These are phyloP conservation scores for Chloroceryle amazona DNA, from an alignment of 2,797 vertebrate species.

Conservation along the genomic window DNA sequence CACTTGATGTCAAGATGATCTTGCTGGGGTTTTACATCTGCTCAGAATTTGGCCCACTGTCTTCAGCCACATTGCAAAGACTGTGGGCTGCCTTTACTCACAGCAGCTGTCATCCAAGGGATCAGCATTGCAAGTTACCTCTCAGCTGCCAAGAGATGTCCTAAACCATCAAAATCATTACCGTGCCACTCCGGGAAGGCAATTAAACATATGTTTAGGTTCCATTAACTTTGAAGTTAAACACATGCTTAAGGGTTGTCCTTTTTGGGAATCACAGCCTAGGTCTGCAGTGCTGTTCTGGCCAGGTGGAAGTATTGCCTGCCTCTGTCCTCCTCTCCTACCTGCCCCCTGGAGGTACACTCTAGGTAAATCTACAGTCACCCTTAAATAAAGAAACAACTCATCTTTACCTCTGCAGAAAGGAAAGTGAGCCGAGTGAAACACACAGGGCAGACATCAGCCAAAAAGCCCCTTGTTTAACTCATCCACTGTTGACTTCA, in stretches of 20 bases:
- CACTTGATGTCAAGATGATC: not conserved
- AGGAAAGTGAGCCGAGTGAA: not conserved
- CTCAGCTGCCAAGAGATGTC: not conserved
- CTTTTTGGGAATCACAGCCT: not conserved
- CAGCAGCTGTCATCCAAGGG: not conserved
- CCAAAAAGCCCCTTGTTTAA: not conserved
- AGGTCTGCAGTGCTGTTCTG: not conserved
- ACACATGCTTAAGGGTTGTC: not conserved
- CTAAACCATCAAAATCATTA: not conserved
- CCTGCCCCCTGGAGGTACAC: not conserved
- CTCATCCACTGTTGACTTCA: not conserved
- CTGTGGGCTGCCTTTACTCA: not conserved
- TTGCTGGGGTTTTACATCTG: not conserved
- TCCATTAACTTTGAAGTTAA: not conserved
- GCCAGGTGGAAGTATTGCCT: not conserved
- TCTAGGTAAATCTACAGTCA: too few relatives aligned
- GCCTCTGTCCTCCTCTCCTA: not conserved
- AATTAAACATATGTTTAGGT: not conserved
- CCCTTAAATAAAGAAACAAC: not conserved
- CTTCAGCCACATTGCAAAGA: not conserved
- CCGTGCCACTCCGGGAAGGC: not conserved
- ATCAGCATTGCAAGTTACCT: not conserved
- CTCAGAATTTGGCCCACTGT: not conserved
- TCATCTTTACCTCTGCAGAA: not conserved
- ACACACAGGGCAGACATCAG: not conserved